phyloP scores from a whole-genome alignment of 1,140 invertebrate genomes.

The Temnothorax curvispinosus region DNA sequence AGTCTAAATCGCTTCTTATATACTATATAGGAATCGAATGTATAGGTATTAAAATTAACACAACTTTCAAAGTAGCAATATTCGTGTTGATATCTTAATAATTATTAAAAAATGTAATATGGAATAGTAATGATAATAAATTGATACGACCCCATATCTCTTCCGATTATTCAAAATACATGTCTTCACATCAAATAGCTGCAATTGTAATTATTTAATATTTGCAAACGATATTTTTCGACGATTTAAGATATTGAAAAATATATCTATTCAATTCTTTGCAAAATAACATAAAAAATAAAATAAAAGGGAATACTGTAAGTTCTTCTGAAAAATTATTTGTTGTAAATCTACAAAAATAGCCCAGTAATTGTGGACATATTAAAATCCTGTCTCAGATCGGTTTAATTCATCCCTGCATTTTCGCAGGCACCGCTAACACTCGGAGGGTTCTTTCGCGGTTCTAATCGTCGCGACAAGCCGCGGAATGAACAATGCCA shows the following conservation, averaged over 20 bases:
- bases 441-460: not conserved
- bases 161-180: no score
- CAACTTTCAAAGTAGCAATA: not conserved
- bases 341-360: not conserved
- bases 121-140: no score
- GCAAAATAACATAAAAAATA: not conserved
- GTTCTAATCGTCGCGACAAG: conserved; percentile 34
- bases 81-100: not conserved
- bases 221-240: no score
- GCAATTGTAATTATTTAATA: no score
- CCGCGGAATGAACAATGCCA: conserved; percentile 10
- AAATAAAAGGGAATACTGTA: not conserved
- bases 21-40: not conserved
- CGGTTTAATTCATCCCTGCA: not conserved
- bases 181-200: no score
- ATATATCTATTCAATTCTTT: not conserved
- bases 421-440: not conserved
- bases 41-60: not conserved
- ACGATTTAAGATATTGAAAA: no score
- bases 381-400: not conserved
- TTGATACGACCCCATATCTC: no score
- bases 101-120: not conserved
- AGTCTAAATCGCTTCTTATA: not conserved
- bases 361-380: not conserved
- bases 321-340: not conserved